phyloP scores from a whole-genome alignment of 2,797 vertebrate species.

The Brachymystax lenok region DNA sequence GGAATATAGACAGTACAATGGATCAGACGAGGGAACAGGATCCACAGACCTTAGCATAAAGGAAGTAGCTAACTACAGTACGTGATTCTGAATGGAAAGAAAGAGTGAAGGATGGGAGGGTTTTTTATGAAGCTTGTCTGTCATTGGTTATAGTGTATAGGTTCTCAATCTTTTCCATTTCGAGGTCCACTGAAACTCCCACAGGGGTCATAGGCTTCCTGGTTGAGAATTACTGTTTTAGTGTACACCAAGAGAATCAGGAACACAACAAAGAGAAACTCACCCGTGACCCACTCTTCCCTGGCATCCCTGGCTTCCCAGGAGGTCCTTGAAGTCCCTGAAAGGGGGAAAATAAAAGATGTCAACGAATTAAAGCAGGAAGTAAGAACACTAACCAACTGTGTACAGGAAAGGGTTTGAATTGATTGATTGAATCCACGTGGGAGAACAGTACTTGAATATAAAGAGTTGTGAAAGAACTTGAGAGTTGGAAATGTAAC shows the following conservation, averaged over 20 bases:
- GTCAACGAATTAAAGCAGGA: neutral
- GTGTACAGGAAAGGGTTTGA: neutral
- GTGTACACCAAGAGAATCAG: neutral
- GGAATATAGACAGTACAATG: conserved; percentile 2
- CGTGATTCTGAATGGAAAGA: neutral
- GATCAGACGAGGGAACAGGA: conserved; percentile 14
- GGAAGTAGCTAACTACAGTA: neutral
- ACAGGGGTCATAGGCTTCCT: too few species aligned
- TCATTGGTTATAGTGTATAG: neutral
- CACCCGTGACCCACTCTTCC: conserved; percentile 90
- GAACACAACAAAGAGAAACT: conserved; percentile 58
- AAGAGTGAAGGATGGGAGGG: neutral
- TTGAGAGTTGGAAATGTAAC: neutral
- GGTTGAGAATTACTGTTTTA: neutral
- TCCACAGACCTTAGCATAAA: conserved; percentile 6
- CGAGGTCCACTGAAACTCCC: neutral
- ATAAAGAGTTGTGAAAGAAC: too few species aligned
- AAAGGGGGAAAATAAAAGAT: conserved; percentile 33
- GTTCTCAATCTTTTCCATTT: neutral
- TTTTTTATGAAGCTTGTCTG: neutral
- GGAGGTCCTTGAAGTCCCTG: conserved; percentile 89
- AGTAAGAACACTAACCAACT: neutral
- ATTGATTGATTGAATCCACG: neutral
- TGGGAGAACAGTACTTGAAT: neutral
- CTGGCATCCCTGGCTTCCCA: conserved; percentile 87